Conservation (phyloP, 2,113 vertebrate genomes). For the Macrotis lagotis region DNA sequence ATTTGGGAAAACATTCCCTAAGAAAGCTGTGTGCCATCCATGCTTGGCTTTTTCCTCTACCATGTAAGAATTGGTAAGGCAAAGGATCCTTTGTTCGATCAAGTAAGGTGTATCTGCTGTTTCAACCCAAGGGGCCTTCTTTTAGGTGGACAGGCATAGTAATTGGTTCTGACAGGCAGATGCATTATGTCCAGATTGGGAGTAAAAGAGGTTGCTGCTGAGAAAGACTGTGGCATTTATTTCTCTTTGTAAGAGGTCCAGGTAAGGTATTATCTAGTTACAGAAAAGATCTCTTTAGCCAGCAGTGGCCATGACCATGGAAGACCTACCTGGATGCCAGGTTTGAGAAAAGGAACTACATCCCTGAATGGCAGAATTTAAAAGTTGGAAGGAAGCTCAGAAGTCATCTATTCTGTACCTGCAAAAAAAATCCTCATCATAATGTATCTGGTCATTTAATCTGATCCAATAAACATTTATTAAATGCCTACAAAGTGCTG, state of each 20-base stretch:
- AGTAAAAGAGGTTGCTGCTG: conserved; percentile 32
- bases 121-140: background rate
- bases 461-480: background rate
- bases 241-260: conserved; percentile 53
- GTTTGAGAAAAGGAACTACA: conserved; percentile 35
- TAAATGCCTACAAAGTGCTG: background rate
- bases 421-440: background rate
- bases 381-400: background rate
- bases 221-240: conserved; percentile 41
- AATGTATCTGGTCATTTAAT: background rate
- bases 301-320: background rate
- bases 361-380: background rate
- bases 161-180: conserved; percentile 37
- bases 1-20: conserved; percentile 10
- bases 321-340: background rate
- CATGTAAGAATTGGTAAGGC: conserved; percentile 15
- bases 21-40: background rate
- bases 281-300: conserved; percentile 12
- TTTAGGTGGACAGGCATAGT: conserved; percentile 25
- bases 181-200: conserved; percentile 18
- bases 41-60: conserved; percentile 35
- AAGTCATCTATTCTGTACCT: background rate
- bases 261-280: conserved; percentile 2
- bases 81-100: conserved; percentile 30
- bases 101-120: background rate